Evolutionary conservation across 2,888 invertebrate genomes (phyloP).

Genomic region (Argynnis bischoffii): DNA sequence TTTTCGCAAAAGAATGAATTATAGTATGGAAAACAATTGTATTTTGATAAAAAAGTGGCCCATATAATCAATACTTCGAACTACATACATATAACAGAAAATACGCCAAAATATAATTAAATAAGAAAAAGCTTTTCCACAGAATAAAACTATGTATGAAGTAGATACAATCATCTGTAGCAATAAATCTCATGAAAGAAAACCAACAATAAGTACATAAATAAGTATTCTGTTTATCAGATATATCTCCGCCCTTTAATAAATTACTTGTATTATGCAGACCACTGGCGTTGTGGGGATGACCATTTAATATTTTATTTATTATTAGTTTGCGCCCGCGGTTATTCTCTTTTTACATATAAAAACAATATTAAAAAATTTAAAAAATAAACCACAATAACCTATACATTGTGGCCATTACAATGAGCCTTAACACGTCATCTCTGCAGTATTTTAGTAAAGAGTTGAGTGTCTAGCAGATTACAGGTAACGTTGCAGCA

Average conservation of each 20-base stretch:
- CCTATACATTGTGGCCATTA: too few species aligned
- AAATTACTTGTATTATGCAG: conserved; percentile 37
- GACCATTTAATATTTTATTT: conserved; percentile 9
- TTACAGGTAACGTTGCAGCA: too few species aligned
- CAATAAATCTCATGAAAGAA: conserved; percentile 38
- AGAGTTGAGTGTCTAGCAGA: too few species aligned
- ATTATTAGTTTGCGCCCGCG: too few species aligned
- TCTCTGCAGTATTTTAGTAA: too few species aligned
- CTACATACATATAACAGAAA: not conserved
- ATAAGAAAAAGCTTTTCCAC: conserved; percentile 14
- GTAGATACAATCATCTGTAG: conserved; percentile 34
- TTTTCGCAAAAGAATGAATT: too few species aligned
- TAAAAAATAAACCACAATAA: too few species aligned
- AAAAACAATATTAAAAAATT: too few species aligned
- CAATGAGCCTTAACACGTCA: too few species aligned
- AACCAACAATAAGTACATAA: conserved; percentile 40
- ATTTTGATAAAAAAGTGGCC: not conserved
- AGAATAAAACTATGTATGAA: conserved; percentile 31
- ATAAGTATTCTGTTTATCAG: conserved; percentile 42
- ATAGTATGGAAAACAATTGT: too few species aligned
- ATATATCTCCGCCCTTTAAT: conserved; percentile 37
- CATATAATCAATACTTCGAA: not conserved
- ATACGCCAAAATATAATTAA: not conserved
- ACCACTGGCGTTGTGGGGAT: conserved; percentile 19
- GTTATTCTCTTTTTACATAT: too few species aligned